Base-by-base conservation (phyloP, 2,797 vertebrate genomes). In the Florisuga fusca region DNA sequence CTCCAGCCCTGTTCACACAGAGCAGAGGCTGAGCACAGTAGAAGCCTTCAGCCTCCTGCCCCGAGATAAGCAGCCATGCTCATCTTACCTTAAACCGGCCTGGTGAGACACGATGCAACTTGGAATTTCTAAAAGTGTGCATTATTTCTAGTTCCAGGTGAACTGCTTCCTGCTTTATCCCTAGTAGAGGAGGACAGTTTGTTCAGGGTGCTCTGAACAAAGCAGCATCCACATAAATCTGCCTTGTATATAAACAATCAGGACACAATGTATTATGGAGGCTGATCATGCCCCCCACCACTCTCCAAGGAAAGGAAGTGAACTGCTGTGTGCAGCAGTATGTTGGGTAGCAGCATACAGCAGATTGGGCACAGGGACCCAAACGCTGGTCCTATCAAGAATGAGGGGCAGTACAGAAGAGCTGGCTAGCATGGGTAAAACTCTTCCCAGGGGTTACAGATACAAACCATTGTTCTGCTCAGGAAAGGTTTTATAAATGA, bases 31-130 rank as follows among this genome's bases (percentile, higher is more conserved):
- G 76, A 85, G 33, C 45, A 53, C 34, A 25, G 54, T 22, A 62
- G 43, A 71, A 7, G 22, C 33, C 50, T 76, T 76, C 63, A 62
- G 23, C 53, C 34, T 76, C 43, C 71, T 73, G 63, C 21, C 31
- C 55, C 2, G 15, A 66, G 64, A 29, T 5, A 5, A 61, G 33
- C n/a, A 64, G 0, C 0, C 45, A 20, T 36, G 31, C 38, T 27
- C 21, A n/a, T 53, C 43, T 78, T 48, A 33, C 15, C 17, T 21
- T 14, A 27, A 58, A 12, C 27, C 8, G 0, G n/a, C 53, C 33
- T 62, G 50, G 45, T 27, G 9, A 77, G 12, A 63, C 10, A 77
- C 77, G 58, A 43, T 16, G 17, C 22, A 43, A 3, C 11, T 34
- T 53, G 7, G 8, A 43, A n/a, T 64, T 6, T 38, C 13, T 57